Conservation (phyloP, 64 coral and sea anemone species). For the Acropora yongei region DNA sequence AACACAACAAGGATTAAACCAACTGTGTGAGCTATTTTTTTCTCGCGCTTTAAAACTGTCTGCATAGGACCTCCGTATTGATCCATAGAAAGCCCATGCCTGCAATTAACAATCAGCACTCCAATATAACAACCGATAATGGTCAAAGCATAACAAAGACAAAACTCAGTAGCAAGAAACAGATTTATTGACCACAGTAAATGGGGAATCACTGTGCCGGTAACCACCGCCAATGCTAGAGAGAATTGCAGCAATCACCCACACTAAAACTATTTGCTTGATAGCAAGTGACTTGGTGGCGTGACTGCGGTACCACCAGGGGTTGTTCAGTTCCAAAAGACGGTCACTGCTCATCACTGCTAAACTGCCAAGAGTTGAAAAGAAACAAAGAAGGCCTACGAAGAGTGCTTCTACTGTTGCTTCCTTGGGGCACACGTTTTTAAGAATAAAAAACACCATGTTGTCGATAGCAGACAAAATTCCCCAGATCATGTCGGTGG, state of each 20-base stretch:
- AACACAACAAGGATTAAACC: background rate
- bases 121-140: conserved; percentile 1
- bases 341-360: conserved; percentile 3
- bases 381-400: background rate
- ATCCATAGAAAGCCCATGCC: background rate
- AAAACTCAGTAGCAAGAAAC: background rate
- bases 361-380: background rate
- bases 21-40: conserved; percentile 20
- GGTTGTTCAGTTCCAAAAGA: background rate
- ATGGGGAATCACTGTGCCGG: background rate
- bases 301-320: conserved; percentile 14
- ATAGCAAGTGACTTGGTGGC: background rate
- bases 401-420: too few species aligned
- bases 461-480: too few species aligned
- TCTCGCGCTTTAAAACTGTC: background rate
- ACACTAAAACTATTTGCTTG: background rate
- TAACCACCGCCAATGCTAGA: background rate
- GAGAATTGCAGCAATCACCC: background rate
- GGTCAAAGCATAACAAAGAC: background rate
- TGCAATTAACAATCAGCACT: background rate
- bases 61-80: background rate
- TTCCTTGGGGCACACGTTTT: background rate
- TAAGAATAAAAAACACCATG: background rate
- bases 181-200: background rate
- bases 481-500: too few species aligned